phyloP scores from a whole-genome alignment of 2,113 vertebrate genomes.

The Xyliphius kryptos region DNA sequence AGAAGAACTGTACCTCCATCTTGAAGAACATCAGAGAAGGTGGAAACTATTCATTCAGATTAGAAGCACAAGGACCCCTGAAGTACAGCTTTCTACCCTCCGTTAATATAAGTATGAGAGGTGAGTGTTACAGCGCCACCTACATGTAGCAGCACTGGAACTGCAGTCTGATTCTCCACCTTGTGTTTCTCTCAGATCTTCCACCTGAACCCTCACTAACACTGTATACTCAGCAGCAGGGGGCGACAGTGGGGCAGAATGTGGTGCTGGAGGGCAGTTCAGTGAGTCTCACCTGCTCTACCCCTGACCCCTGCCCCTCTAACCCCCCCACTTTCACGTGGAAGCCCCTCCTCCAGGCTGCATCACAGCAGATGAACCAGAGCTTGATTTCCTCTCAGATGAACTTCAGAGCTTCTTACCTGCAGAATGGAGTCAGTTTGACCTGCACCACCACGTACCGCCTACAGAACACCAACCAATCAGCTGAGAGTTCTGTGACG shows the following conservation, averaged over 20 bases:
- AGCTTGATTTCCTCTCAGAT: constrained; percentile 37
- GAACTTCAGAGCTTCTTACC: constrained; percentile 49
- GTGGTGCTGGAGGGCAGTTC: constrained; percentile 32
- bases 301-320: constrained; percentile 13
- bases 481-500: not conserved
- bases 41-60: constrained; percentile 20
- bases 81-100: not conserved
- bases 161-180: not conserved
- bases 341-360: constrained; percentile 1
- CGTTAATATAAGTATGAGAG: constrained; percentile 17
- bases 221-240: constrained; percentile 8
- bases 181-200: constrained; percentile 20
- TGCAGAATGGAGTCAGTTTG: constrained; percentile 48
- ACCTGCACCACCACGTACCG: constrained; percentile 19
- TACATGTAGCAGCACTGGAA: not conserved
- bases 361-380: not conserved
- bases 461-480: not conserved
- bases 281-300: constrained; percentile 23
- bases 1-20: constrained; percentile 26
- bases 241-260: not conserved
- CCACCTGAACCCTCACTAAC: constrained; percentile 7
- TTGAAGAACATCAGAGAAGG: constrained; percentile 11
- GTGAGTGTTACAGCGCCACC: constrained; percentile 5
- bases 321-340: constrained; percentile 15
- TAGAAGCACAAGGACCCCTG: not conserved